Evolutionary conservation across 2,888 invertebrate genomes (phyloP).

Genomic region (Apantesis nais): DNA sequence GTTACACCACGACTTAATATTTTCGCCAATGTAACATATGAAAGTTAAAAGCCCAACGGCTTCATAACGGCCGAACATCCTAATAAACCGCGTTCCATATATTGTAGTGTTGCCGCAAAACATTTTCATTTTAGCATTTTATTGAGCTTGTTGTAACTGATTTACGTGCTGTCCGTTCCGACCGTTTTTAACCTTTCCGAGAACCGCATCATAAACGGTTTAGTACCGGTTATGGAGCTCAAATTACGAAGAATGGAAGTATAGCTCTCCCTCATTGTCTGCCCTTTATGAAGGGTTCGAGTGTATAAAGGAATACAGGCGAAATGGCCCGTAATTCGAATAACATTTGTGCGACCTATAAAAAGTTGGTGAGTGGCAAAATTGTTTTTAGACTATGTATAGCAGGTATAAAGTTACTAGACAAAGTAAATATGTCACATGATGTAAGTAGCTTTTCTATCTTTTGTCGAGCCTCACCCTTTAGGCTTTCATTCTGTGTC

Average conservation of each 20-base stretch:
- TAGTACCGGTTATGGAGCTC: slow-evolving; percentile 78
- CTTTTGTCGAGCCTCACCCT: slow-evolving; percentile 56
- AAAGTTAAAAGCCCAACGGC: slow-evolving; percentile 40
- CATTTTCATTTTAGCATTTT: slow-evolving; percentile 66
- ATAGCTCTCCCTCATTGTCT: slow-evolving; percentile 75
- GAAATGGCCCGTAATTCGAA: slow-evolving; percentile 76
- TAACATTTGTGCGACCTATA: slow-evolving; percentile 80
- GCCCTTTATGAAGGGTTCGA: slow-evolving; percentile 77
- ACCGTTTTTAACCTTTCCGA: slow-evolving; percentile 77
- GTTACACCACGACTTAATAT: slow-evolving; percentile 9
- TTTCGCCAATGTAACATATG: slow-evolving; percentile 30
- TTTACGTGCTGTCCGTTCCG: slow-evolving; percentile 72
- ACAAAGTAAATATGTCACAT: slow-evolving; percentile 50
- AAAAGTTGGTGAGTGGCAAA: slow-evolving; percentile 64
- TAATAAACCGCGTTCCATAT: slow-evolving; percentile 52
- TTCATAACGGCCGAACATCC: slow-evolving; percentile 46
- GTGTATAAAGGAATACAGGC: slow-evolving; percentile 74
- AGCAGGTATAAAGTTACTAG: slow-evolving; percentile 45
- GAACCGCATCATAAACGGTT: slow-evolving; percentile 81
- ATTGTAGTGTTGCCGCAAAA: slow-evolving; percentile 55
- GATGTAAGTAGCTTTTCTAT: slow-evolving; percentile 58
- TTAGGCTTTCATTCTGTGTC: slow-evolving; percentile 52
- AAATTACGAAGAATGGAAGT: slow-evolving; percentile 79
- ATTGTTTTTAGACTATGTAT: slow-evolving; percentile 62
- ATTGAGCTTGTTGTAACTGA: slow-evolving; percentile 68